Evolutionary conservation across 2,797 vertebrate genomes (phyloP).

Genomic region (Clarias fuscus): DNA sequence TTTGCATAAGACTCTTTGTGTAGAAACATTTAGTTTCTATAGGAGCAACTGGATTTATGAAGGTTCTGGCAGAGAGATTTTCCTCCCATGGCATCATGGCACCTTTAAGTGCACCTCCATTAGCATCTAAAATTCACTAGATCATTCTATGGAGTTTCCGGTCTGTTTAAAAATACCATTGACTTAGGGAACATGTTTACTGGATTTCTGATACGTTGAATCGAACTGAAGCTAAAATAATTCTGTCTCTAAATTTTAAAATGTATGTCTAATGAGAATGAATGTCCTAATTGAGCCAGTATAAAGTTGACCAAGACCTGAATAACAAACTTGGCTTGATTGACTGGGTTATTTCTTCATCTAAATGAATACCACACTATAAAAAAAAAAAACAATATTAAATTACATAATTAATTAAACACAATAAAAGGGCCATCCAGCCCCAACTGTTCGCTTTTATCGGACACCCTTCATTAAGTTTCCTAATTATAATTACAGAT

Average conservation of each 20-base stretch:
- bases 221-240: not conserved
- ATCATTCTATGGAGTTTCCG: not conserved
- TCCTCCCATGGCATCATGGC: not conserved
- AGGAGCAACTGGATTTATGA: not conserved
- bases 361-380: not conserved
- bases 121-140: not conserved
- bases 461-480: constrained; percentile 32
- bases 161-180: not conserved
- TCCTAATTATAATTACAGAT: constrained; percentile 56
- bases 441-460: not conserved
- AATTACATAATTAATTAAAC: not conserved
- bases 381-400: not conserved
- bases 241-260: not conserved
- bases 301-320: not conserved
- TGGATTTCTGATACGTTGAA: not conserved
- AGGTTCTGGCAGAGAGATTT: not conserved
- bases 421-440: constrained; percentile 5
- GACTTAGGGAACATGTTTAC: not conserved
- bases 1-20: not conserved
- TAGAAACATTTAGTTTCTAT: not conserved
- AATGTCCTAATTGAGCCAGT: not conserved
- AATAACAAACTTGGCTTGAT: not conserved
- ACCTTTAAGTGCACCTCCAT: not conserved
- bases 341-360: not conserved
- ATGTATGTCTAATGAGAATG: not conserved